These are phyloP conservation scores for Danionella cerebrum DNA, from an alignment of 2,113 vertebrate genomes.

Conservation along the genomic window DNA sequence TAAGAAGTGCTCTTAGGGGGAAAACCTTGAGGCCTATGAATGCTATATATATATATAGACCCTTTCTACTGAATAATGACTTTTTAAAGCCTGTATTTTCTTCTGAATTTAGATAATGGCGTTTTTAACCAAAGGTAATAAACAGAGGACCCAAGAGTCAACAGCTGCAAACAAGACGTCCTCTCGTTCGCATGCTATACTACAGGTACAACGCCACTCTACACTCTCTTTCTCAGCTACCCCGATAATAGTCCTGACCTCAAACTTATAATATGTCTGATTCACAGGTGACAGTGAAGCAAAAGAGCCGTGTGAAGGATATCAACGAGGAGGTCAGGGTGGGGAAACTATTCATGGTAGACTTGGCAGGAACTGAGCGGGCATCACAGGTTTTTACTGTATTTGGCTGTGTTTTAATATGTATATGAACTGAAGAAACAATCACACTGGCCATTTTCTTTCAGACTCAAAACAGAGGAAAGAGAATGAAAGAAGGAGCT, in stretches of 20 bases:
- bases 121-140: slow-evolving; percentile 79
- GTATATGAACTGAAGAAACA: too few relatives aligned
- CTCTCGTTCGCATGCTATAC: slow-evolving; percentile 83
- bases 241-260: background rate
- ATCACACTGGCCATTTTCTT: too few relatives aligned
- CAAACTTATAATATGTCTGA: background rate
- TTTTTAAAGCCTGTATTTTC: background rate
- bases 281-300: slow-evolving; percentile 69
- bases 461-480: slow-evolving; percentile 85
- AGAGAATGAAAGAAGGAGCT: slow-evolving; percentile 86
- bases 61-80: background rate
- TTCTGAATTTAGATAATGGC: slow-evolving; percentile 76
- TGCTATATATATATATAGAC: too few relatives aligned
- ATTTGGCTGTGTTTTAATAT: background rate
- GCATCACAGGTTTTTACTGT: slow-evolving; percentile 75
- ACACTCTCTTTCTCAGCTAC: background rate
- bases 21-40: too few relatives aligned
- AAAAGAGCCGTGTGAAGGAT: slow-evolving; percentile 68
- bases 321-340: slow-evolving; percentile 75
- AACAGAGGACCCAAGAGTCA: slow-evolving; percentile 86
- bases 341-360: slow-evolving; percentile 85
- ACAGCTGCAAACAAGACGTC: slow-evolving; percentile 83
- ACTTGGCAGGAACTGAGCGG: slow-evolving; percentile 82
- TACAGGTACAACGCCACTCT: slow-evolving; percentile 50
- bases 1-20: too few relatives aligned